These are phyloP conservation scores for Dolichallabes microphthalmus DNA, from an alignment of 2,113 vertebrate species.

Conservation along the genomic window DNA sequence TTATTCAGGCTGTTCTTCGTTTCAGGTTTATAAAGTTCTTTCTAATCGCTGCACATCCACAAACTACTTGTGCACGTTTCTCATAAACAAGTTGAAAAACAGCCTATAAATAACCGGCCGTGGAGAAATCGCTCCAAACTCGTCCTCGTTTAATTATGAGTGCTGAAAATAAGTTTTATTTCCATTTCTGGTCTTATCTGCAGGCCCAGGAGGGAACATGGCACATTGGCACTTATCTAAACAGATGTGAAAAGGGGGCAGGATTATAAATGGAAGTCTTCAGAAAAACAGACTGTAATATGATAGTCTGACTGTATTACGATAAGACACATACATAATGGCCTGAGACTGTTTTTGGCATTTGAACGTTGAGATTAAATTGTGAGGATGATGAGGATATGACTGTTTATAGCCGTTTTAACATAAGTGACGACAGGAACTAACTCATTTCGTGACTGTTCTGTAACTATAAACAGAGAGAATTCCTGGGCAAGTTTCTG, in stretches of 20 bases:
- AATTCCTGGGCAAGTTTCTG: background rate
- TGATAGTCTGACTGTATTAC: background rate
- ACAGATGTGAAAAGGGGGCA: background rate
- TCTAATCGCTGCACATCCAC: background rate
- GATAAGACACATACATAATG: background rate
- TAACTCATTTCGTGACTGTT: background rate
- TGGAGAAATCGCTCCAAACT: background rate
- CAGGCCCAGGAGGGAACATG: background rate
- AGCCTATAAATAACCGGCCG: background rate
- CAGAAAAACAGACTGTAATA: background rate
- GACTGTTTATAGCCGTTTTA: background rate
- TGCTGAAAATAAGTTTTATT: background rate
- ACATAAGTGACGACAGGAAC: background rate
- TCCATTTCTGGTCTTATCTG: conserved; percentile 6
- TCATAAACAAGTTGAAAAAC: background rate
- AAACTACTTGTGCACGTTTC: background rate
- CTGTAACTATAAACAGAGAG: background rate
- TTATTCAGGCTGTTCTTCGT: background rate
- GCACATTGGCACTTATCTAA: background rate
- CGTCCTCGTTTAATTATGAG: background rate
- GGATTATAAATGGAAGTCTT: background rate
- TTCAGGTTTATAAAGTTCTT: background rate
- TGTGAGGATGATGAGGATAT: background rate
- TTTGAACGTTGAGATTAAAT: background rate
- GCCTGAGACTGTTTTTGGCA: too few species aligned